A percentile compares a stretch with the other conserved stretches of the same genome.
Conservation (phyloP, 1,140 invertebrate genomes). For the Bombus huntii region DNA sequence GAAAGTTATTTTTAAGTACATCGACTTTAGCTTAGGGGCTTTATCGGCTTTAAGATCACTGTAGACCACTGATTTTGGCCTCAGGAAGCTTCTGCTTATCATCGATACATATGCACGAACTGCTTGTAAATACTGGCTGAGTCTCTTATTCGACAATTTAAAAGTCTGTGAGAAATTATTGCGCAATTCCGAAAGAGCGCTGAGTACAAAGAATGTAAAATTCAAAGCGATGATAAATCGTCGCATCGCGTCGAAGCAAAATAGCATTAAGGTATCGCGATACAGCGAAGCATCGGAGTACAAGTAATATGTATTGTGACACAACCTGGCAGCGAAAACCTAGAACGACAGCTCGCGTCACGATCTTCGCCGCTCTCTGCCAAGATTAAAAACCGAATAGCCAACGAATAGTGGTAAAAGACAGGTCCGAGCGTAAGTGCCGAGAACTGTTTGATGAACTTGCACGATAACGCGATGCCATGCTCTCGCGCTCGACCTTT, state of each 20-base stretch:
- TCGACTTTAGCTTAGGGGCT: background rate
- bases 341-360: background rate
- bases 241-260: background rate
- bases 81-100: background rate
- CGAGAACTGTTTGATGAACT: slow-evolving; percentile 1
- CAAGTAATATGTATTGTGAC: background rate
- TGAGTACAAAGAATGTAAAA: background rate
- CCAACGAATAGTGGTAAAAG: background rate
- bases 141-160: background rate
- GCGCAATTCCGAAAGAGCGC: background rate
- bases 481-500: background rate
- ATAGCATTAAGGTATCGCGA: background rate
- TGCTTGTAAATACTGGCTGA: background rate
- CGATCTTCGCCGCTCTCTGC: no score
- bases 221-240: background rate
- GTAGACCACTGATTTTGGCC: background rate
- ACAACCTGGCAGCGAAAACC: background rate
- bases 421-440: background rate
- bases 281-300: background rate
- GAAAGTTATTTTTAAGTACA: background rate
- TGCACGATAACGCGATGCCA: slow-evolving; percentile 24
- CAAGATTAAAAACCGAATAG: background rate
- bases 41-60: background rate
- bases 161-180: background rate
- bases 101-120: background rate